Evolutionary conservation across 2,888 invertebrate species (phyloP).

Genomic region (Cheilosia soror): DNA sequence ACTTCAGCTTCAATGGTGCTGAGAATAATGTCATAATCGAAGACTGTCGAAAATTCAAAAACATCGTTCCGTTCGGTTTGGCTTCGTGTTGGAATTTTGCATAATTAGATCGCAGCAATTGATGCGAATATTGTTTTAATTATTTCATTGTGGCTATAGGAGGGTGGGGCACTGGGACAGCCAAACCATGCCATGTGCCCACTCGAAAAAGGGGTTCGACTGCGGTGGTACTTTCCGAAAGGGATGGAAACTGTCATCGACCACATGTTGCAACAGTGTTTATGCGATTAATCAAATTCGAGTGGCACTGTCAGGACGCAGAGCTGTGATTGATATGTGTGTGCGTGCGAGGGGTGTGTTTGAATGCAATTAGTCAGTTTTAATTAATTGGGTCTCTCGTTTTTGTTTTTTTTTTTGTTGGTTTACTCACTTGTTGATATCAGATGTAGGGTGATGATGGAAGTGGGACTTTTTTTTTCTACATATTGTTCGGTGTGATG

Average conservation of each 20-base stretch:
- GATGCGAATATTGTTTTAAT: slow-evolving; percentile 55
- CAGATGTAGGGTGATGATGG: slow-evolving; percentile 4
- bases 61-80: background rate
- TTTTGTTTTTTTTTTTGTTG: background rate
- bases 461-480: slow-evolving; percentile 6
- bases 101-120: slow-evolving; percentile 66
- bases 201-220: background rate
- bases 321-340: slow-evolving; percentile 50
- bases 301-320: slow-evolving; percentile 33
- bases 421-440: slow-evolving; percentile 36
- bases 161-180: background rate
- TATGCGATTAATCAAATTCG: slow-evolving; percentile 55
- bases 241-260: slow-evolving; percentile 13
- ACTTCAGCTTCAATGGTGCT: background rate
- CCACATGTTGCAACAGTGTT: slow-evolving; percentile 46
- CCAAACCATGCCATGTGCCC: background rate
- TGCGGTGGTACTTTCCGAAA: background rate
- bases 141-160: slow-evolving; percentile 37
- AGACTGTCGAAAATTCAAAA: slow-evolving; percentile 25
- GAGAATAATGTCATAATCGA: slow-evolving; percentile 51
- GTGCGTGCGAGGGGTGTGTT: slow-evolving; percentile 6
- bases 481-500: slow-evolving; percentile 3
- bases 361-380: slow-evolving; percentile 49
- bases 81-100: slow-evolving; percentile 25
- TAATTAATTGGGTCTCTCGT: slow-evolving; percentile 36